Evolutionary conservation across 1,140 invertebrate species (phyloP), one percentile per base, ranked within the genome.

Genomic region (Camponotus floridanus): DNA sequence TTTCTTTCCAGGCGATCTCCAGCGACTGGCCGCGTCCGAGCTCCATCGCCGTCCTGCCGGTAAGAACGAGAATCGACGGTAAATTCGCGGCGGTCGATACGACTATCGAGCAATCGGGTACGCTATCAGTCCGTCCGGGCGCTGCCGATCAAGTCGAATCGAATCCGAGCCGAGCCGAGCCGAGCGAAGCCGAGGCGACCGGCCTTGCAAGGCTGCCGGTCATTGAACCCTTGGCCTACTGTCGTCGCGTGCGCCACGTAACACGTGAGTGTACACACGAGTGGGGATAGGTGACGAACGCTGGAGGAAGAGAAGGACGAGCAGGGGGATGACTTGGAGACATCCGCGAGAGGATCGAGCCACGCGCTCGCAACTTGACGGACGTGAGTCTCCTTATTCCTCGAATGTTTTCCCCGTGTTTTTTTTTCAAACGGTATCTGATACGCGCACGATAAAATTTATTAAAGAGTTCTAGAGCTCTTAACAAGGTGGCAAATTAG

Each of bases 201-300:
- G 93, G 91, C 94, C 94, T 94, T 95, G 94, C 92, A 95, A 95
- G 94, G 94, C 93, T 94, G 93, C 87, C 90, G 93, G 93, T 92
- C 93, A 91, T 93, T 92, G 94, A 94, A 94, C 94, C 92, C 91
- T 91, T 92, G 93, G 90, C 93, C 93, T 93, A 94, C 91, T 93
- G 91, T 85, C 85, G 87, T 61, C 67, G 55, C 55, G 26, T 71
- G 87, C 80, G 87, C 87, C 88, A 92, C 89, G 91, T 92, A 92
- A 93, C 90, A 90, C 90, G 87, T 89, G 87, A 74, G 87, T 74
- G 61, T 62, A 76, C 73, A 80, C 90, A 71, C 73, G 87, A 91
- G 87, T 71, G 73, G 81, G 87, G 81, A 89, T 91, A 88, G 86
- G 86, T 81, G 70, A 78, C 67, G 57, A 67, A 76, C 78, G 18